These are phyloP conservation scores for Aphelenchoides fujianensis DNA, from an alignment of 1,140 invertebrate species.

Conservation along the genomic window DNA sequence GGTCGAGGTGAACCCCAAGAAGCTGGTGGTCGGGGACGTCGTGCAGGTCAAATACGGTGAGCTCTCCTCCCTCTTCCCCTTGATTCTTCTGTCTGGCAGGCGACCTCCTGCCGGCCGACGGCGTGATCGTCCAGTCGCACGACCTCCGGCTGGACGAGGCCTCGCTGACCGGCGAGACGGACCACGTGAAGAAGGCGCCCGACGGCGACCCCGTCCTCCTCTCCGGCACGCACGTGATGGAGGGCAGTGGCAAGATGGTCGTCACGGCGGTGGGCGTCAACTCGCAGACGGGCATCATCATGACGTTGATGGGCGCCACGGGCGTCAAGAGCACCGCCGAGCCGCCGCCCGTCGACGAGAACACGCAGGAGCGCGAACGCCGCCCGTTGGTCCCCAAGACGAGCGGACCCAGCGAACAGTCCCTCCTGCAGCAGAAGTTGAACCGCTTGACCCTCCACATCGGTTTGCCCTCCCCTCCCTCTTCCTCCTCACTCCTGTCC, in stretches of 20 bases:
- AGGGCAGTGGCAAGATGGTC: constrained; percentile 34
- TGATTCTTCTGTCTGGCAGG: constrained; percentile 38
- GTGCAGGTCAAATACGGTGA: constrained; percentile 32
- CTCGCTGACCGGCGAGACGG: constrained; percentile 29
- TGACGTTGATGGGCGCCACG: constrained; percentile 21
- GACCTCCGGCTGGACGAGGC: constrained; percentile 27
- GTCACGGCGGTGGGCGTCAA: constrained; percentile 39
- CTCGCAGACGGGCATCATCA: constrained; percentile 42
- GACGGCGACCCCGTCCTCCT: constrained; percentile 19
- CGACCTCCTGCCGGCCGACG: constrained; percentile 29
- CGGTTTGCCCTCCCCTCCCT: constrained; percentile 18
- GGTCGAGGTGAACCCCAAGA: constrained; percentile 5
- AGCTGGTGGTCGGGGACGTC: constrained; percentile 30
- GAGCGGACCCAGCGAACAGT: constrained; percentile 19
- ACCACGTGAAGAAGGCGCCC: constrained; percentile 19
- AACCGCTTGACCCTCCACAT: constrained; percentile 22
- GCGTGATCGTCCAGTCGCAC: constrained; percentile 20
- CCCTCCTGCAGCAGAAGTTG: constrained; percentile 31
- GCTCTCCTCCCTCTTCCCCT: not conserved
- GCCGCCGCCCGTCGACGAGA: not conserved
- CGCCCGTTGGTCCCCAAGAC: not conserved
- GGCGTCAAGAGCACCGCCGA: not conserved
- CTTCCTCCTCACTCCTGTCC: not conserved
- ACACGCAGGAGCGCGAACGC: not conserved
- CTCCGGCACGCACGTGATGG: constrained; percentile 38